Evolutionary conservation across 1,140 invertebrate genomes (phyloP).

Genomic region (Euwallacea fornicatus): DNA sequence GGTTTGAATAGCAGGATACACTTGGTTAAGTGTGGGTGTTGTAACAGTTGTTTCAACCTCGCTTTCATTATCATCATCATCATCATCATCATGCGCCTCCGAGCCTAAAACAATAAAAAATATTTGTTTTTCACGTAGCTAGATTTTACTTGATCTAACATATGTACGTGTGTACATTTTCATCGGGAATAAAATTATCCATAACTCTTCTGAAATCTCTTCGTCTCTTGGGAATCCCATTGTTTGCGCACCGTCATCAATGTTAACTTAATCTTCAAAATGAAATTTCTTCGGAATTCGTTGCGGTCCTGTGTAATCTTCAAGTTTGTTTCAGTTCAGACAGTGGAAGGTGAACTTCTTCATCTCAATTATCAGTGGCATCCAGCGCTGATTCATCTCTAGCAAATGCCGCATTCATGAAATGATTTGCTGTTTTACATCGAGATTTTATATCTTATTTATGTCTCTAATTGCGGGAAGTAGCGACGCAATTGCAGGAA

Average conservation of each 20-base stretch:
- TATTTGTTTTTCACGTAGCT: neutral
- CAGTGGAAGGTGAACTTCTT: slow-evolving; percentile 24
- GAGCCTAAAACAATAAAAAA: neutral
- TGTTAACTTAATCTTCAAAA: slow-evolving; percentile 32
- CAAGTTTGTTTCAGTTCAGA: slow-evolving; percentile 27
- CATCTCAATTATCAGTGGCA: slow-evolving; percentile 10
- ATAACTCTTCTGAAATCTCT: slow-evolving; percentile 10
- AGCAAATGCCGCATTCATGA: slow-evolving; percentile 23
- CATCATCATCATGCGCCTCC: neutral
- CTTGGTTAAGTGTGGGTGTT: neutral
- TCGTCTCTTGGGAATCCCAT: slow-evolving; percentile 19
- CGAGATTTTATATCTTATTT: slow-evolving; percentile 12
- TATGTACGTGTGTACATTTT: neutral
- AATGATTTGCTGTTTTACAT: slow-evolving; percentile 16
- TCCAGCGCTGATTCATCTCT: slow-evolving; percentile 30
- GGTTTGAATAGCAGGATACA: neutral
- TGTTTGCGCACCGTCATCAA: slow-evolving; percentile 24
- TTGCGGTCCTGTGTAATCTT: slow-evolving; percentile 15
- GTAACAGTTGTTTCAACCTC: neutral
- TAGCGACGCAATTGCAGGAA: slow-evolving; percentile 21
- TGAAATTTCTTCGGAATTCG: slow-evolving; percentile 8
- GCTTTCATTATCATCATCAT: neutral
- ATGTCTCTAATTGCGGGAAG: slow-evolving; percentile 27
- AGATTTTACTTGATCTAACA: neutral
- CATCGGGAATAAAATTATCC: neutral